Evolutionary conservation across 2,888 invertebrate species (phyloP), one percentile per base, ranked within the genome.

Genomic region (Dioctria linearis): DNA sequence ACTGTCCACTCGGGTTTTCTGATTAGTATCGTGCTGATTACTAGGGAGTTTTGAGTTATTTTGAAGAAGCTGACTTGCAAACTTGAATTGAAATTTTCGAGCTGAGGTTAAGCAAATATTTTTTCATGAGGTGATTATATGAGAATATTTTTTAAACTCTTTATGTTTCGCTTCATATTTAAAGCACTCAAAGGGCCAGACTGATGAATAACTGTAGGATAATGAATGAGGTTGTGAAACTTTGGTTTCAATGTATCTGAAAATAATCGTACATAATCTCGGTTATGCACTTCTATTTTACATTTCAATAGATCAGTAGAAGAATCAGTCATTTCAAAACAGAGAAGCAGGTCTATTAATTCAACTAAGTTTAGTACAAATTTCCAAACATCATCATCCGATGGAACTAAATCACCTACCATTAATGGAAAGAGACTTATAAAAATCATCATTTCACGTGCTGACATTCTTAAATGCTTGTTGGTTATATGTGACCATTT

Each of bases 371-470:
- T 11, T 39, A 59, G 9, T 25, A 81, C 4, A 65, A 83, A 83
- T 13, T 57, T 42, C 81, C 82, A 82, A n/a, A 82, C 82, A n/a
- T 5, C 5, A 67, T 83, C 80, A 11, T 69, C 71, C 40, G 39
- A 2, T 5, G 79, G 80, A 13, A 83, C 54, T 13, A 80, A 40
- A 69, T 83, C 51, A 4, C 81, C 83, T 8, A 83, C 73, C 46
- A 83, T 82, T 9, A 83, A 13, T 5, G 82, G 61, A 42, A 82
- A 80, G 75, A 79, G 81, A 11, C 76, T n/a, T 39, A 65, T 40
- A 57, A 82, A 81, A 6, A 43, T 76, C 43, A 66, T 25, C 25
- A 25, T 25, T 25, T 25, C 25, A 25, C 25, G 25, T 25, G 25
- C 25, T 25, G 25, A 25, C 73, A 80, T 82, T 82, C 78, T 80